Base-by-base conservation (phyloP, 2,113 vertebrate species). In the Tychaedon coryphoeus region DNA sequence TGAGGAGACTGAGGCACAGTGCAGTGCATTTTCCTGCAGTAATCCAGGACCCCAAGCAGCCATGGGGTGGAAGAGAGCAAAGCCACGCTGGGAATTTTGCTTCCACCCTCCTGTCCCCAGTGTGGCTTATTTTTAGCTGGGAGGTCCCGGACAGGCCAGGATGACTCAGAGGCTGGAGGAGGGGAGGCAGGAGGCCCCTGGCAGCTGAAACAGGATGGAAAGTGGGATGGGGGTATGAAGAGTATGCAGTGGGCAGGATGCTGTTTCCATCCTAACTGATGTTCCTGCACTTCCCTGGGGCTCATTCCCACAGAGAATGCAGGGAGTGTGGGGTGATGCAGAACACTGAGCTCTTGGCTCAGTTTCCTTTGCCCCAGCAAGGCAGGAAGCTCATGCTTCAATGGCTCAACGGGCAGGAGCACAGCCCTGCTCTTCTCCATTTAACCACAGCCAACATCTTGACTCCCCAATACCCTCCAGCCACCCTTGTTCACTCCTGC, bases 121-220 rank as follows among this genome's bases (percentile, higher is more conserved):
- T 47, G 50, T 48, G 82, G 76, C 57, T 95, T 98, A 98, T 97
- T 97, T 96, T 97, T 98, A 97, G 96, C 90, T 36, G n/a, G 75
- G 93, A 96, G 95, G 84, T 89, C 94, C 93, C 2, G 0, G 48
- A 54, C 47, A 24, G 80, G 81, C 96, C 0, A 9, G 58, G 48
- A 84, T 97, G 97, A 97, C 84, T 97, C 97, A 97, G 92, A 93
- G 64, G 81, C 88, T 86, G 96, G 96, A 96, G 95, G 96, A 95
- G 94, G 96, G 95, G 90, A 83, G 60, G 25, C 10, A 0, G 17
- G 74, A 85, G 92, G 77, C 79, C 77, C 70, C 38, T 13, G 0
- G 33, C 80, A 92, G 90, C 95, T 79, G 62, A 42, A 85, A 33
- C 6, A 1, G 51, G 43, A 71, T 38, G 48, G 71, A 83, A 77